phyloP scores from a whole-genome alignment of 2,113 vertebrate genomes.

The Heptranchias perlo region DNA sequence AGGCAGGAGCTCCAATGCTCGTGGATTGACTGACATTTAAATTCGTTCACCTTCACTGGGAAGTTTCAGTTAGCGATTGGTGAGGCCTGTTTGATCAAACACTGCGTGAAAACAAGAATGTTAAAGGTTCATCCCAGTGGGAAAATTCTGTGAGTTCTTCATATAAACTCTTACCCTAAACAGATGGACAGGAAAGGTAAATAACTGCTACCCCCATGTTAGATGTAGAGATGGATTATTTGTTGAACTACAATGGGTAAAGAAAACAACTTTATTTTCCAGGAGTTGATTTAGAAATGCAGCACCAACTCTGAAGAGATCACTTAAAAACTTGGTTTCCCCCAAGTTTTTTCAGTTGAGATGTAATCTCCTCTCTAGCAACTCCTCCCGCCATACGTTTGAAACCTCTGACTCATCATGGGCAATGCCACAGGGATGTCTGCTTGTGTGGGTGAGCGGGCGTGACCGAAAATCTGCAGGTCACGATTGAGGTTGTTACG shows the following conservation, averaged over 20 bases:
- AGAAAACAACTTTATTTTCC: background rate
- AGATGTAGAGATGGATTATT: background rate
- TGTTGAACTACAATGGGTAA: background rate
- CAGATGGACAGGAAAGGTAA: background rate
- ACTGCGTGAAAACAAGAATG: background rate
- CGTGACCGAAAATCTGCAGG: background rate
- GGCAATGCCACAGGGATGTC: background rate
- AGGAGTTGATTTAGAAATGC: background rate
- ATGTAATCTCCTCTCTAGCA: background rate
- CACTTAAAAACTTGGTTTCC: background rate
- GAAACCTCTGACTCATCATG: background rate
- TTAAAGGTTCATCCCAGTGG: too few species aligned
- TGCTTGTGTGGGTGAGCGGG: background rate
- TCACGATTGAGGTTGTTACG: background rate
- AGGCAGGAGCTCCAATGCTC: background rate
- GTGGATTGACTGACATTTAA: background rate
- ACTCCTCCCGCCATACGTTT: background rate
- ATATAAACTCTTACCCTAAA: background rate
- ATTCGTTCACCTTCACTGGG: background rate
- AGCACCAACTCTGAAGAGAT: background rate
- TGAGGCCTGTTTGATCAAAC: background rate
- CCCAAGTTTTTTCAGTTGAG: background rate
- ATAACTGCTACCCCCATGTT: background rate
- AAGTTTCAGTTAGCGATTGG: background rate
- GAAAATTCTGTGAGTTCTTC: background rate